phyloP scores from a whole-genome alignment of 2,113 vertebrate species.

The Prionailurus viverrinus region DNA sequence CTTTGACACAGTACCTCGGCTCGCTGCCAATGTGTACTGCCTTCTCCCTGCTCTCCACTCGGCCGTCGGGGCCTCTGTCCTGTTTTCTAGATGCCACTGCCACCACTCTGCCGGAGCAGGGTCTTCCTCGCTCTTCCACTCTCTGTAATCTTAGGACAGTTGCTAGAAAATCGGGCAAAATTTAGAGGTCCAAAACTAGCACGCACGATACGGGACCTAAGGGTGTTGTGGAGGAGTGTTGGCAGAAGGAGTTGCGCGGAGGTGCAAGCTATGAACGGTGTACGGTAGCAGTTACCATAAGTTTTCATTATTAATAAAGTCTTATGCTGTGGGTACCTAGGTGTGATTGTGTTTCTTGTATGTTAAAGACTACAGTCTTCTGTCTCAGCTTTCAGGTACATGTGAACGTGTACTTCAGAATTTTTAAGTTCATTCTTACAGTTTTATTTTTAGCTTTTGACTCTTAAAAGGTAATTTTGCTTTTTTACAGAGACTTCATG shows the following conservation, averaged over 20 bases:
- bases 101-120: background rate
- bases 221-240: conserved; percentile 26
- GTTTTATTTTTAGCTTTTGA: conserved; percentile 60
- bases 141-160: conserved; percentile 10
- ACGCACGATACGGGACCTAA: background rate
- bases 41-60: background rate
- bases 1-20: background rate
- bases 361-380: conserved; percentile 57
- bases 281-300: background rate
- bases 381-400: conserved; percentile 52
- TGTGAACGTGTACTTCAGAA: conserved; percentile 30
- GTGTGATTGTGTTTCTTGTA: conserved; percentile 49
- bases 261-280: background rate
- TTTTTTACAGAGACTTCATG: conserved; percentile 34
- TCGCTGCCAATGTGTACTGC: background rate
- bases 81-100: background rate
- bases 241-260: background rate
- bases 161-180: conserved; percentile 22
- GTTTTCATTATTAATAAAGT: conserved; percentile 54
- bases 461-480: conserved; percentile 44
- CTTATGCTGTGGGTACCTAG: background rate
- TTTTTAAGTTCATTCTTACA: conserved; percentile 43
- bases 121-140: background rate
- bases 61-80: background rate
- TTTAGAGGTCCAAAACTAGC: background rate